These are phyloP conservation scores for Pempheris klunzingeri DNA, from an alignment of 2,797 vertebrate genomes.

Conservation along the genomic window DNA sequence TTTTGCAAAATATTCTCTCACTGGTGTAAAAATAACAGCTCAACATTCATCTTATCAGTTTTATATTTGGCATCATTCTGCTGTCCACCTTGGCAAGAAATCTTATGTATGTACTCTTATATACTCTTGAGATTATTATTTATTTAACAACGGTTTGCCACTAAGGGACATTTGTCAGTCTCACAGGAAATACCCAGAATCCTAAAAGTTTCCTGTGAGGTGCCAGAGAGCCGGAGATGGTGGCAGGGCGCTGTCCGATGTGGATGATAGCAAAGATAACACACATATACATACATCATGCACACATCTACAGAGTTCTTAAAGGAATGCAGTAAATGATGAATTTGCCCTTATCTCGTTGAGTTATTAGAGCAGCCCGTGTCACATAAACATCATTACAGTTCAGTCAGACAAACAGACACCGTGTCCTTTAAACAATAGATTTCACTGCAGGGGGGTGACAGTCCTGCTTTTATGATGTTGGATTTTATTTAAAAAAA, in stretches of 20 bases:
- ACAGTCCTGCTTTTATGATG: background rate
- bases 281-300: slow-evolving; percentile 21
- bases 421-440: slow-evolving; percentile 13
- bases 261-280: slow-evolving; percentile 62
- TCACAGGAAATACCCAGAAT: slow-evolving; percentile 77
- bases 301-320: slow-evolving; percentile 10
- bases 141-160: background rate
- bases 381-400: slow-evolving; percentile 60
- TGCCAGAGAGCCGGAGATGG: slow-evolving; percentile 71
- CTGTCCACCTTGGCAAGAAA: background rate
- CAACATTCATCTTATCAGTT: background rate
- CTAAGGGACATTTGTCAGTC: slow-evolving; percentile 48
- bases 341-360: slow-evolving; percentile 30
- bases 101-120: background rate
- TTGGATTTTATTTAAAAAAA: background rate
- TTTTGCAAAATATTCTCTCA: no score
- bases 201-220: slow-evolving; percentile 81
- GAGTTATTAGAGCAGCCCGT: slow-evolving; percentile 22
- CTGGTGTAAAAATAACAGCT: background rate
- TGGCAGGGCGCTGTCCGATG: slow-evolving; percentile 74
- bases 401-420: slow-evolving; percentile 29
- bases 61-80: background rate
- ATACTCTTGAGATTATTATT: background rate
- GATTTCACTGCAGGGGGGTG: background rate
- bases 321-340: slow-evolving; percentile 44